Conservation (phyloP, 2,113 vertebrate genomes). For the Salminus brasiliensis region DNA sequence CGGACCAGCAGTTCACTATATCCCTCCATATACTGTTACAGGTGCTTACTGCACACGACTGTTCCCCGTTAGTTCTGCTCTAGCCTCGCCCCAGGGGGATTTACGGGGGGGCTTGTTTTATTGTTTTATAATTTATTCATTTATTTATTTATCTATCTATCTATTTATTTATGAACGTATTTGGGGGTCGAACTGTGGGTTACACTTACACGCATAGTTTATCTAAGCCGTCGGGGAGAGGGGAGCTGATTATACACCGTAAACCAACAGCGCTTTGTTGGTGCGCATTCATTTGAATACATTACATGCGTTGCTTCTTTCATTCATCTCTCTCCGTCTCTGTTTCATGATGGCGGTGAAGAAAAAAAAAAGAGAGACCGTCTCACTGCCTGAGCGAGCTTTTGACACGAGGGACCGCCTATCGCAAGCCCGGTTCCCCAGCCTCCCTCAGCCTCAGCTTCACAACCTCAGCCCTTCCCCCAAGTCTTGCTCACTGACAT, state of each 20-base stretch:
- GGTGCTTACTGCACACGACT: constrained; percentile 32
- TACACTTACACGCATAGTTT: constrained; percentile 44
- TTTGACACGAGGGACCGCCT: constrained; percentile 45
- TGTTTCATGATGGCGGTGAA: constrained; percentile 1
- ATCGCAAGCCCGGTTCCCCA: constrained; percentile 10
- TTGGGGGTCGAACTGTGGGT: constrained; percentile 37
- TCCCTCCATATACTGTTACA: constrained; percentile 42
- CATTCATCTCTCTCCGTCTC: constrained; percentile 35
- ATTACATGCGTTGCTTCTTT: constrained; percentile 49
- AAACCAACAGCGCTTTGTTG: constrained; percentile 51
- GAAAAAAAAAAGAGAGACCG: constrained; percentile 37
- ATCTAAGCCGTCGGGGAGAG: constrained; percentile 37
- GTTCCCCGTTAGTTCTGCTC: constrained; percentile 37
- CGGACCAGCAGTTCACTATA: constrained; percentile 38
- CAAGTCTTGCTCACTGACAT: constrained; percentile 10
- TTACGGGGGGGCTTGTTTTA: constrained; percentile 23
- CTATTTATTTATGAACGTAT: constrained; percentile 48
- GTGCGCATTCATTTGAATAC: constrained; percentile 54
- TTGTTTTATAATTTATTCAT: constrained; percentile 48
- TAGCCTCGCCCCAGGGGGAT: constrained; percentile 5
- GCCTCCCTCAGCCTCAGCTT: too few relatives aligned
- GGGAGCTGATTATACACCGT: constrained; percentile 44
- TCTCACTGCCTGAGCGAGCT: constrained; percentile 33
- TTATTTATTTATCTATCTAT: constrained; percentile 51
- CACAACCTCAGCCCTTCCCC: too few relatives aligned